Evolutionary conservation across 2,113 vertebrate genomes (phyloP).

Genomic region (Tyto alba): DNA sequence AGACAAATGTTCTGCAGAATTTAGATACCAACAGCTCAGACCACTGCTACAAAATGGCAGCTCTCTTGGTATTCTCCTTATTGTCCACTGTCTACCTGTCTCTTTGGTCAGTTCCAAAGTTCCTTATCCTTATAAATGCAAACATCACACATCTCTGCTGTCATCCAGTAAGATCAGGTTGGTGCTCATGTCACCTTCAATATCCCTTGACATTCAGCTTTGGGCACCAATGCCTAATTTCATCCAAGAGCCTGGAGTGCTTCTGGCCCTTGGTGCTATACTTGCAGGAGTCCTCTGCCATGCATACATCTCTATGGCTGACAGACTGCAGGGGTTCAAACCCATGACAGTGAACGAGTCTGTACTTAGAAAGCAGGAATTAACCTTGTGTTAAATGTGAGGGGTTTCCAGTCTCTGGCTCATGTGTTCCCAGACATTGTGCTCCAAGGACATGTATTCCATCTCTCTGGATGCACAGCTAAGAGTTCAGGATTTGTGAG

Average conservation of each 20-base stretch:
- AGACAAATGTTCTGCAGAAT: not conserved
- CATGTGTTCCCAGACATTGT: not conserved
- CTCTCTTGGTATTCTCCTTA: not conserved
- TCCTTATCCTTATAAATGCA: not conserved
- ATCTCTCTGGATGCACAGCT: not conserved
- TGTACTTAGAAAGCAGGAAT: not conserved
- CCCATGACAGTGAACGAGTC: not conserved
- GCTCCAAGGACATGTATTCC: not conserved
- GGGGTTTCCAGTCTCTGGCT: not conserved
- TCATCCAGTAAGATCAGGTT: not conserved
- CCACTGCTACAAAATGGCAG: not conserved
- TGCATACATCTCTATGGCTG: no score
- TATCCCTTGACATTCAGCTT: not conserved
- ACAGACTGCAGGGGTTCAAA: not conserved
- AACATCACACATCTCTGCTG: not conserved
- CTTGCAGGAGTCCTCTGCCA: not conserved
- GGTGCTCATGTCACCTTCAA: not conserved
- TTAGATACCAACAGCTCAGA: not conserved
- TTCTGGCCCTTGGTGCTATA: fast-evolving
- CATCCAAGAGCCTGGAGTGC: not conserved
- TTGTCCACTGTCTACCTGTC: not conserved
- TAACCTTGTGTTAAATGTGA: not conserved
- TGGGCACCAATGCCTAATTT: not conserved
- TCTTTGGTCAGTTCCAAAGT: not conserved
- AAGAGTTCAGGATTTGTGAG: not conserved